Percentiles rank a stretch among this genome's conserved stretches.
Evolutionary conservation across 2,888 invertebrate species (phyloP).

Genomic region (Tipula unca): DNA sequence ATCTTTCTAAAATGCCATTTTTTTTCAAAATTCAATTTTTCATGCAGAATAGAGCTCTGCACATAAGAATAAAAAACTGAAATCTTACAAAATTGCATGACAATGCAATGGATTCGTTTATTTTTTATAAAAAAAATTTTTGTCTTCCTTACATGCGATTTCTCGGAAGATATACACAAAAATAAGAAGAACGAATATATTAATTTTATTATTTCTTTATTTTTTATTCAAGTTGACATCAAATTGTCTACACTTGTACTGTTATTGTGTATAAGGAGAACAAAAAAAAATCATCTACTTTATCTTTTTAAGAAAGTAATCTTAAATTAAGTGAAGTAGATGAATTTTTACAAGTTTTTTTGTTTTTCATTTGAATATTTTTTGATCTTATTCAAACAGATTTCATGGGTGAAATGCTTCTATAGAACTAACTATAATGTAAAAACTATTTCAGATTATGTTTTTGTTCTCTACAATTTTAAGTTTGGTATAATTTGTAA

Average conservation of each 20-base stretch:
- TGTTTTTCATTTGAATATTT: not conserved
- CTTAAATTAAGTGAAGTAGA: not conserved
- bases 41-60: not conserved
- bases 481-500: not conserved
- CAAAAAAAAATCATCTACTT: not conserved
- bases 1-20: not conserved
- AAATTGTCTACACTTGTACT: not conserved
- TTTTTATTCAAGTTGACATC: not conserved
- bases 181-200: not conserved
- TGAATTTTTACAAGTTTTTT: not conserved
- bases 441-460: not conserved
- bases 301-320: not conserved
- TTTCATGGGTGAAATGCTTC: not conserved
- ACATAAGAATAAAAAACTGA: not conserved
- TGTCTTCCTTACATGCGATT: not conserved
- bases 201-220: not conserved
- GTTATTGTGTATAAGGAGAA: not conserved
- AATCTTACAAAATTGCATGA: slow-evolving; percentile 2
- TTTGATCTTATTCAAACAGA: not conserved
- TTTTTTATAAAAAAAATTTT: not conserved
- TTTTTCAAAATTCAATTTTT: not conserved
- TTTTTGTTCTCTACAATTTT: not conserved
- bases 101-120: not conserved
- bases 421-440: not conserved
- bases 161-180: not conserved